Evolutionary conservation across 2,888 invertebrate genomes (phyloP).

Genomic region (Hydrotaea cyrtoneurina): DNA sequence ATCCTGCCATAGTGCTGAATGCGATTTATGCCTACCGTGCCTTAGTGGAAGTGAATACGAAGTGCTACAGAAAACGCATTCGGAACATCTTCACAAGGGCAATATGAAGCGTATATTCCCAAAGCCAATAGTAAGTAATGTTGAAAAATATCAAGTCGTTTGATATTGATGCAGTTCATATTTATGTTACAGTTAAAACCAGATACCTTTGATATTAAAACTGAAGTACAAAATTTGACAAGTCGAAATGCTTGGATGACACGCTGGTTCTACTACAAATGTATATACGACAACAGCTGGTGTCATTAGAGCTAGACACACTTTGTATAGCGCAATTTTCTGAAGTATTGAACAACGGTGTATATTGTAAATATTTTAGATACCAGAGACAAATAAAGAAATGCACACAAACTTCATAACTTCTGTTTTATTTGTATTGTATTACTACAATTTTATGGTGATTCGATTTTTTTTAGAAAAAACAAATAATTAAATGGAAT

Average conservation of each 20-base stretch:
- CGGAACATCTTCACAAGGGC: conserved; percentile 90
- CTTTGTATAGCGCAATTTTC: too few species aligned
- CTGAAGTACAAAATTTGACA: conserved; percentile 83
- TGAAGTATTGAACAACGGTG: too few species aligned
- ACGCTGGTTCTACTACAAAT: conserved; percentile 95
- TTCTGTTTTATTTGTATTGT: too few species aligned
- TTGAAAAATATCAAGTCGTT: background rate
- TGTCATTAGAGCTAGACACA: conserved; percentile 82
- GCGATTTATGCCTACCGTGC: conserved; percentile 91
- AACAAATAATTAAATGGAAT: too few species aligned
- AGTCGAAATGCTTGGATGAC: conserved; percentile 88
- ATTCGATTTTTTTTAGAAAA: background rate
- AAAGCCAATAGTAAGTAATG: conserved; percentile 82
- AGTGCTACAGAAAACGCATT: conserved; percentile 86
- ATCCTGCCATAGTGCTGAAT: conserved; percentile 86
- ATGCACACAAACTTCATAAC: too few species aligned
- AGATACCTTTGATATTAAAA: conserved; percentile 74
- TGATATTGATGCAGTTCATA: background rate
- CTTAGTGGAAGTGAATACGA: conserved; percentile 83
- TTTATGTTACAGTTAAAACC: conserved; percentile 70
- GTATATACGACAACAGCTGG: conserved; percentile 89
- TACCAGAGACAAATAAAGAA: too few species aligned
- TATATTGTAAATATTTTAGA: too few species aligned
- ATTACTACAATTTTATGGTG: too few species aligned
- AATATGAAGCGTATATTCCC: conserved; percentile 93